Conservation (phyloP, 2,113 vertebrate species). For the Turdus rufiventris region DNA sequence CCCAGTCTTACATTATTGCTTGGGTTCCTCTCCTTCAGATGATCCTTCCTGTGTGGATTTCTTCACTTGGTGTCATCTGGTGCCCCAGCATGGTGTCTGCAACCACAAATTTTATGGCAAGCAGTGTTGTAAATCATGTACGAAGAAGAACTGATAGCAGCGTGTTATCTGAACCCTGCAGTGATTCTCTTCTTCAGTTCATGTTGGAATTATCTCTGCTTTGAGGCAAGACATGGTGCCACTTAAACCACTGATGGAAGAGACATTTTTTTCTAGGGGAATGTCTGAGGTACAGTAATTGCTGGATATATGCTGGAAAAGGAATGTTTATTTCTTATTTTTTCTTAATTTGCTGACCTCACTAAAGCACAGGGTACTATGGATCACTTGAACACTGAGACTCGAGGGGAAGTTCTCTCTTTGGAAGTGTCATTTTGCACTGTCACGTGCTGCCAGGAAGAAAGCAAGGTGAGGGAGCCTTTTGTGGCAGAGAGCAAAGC, state of each 20-base stretch:
- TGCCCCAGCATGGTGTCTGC: conserved; percentile 92
- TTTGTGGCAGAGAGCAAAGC: background rate
- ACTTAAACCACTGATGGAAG: conserved; percentile 10
- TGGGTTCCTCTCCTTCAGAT: conserved; percentile 66
- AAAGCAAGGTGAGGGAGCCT: background rate
- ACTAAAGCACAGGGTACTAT: conserved; percentile 56
- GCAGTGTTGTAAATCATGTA: conserved; percentile 93
- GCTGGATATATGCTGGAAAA: background rate
- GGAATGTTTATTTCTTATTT: background rate
- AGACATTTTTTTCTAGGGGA: background rate
- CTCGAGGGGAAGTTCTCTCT: background rate
- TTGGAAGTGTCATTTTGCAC: conserved; percentile 37
- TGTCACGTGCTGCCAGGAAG: background rate
- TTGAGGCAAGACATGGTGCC: conserved; percentile 16
- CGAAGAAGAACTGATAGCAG: conserved; percentile 77
- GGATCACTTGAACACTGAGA: conserved; percentile 62
- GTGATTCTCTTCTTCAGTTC: background rate
- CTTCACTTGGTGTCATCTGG: conserved; percentile 93
- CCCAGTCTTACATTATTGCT: background rate
- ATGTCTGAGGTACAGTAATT: conserved; percentile 52
- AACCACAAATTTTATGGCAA: conserved; percentile 96
- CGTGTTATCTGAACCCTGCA: background rate
- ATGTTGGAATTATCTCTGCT: conserved; percentile 15
- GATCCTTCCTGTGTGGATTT: conserved; percentile 85
- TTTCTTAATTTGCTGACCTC: conserved; percentile 33